phyloP scores from a whole-genome alignment of 2,113 vertebrate genomes.

The Salvelinus alpinus region DNA sequence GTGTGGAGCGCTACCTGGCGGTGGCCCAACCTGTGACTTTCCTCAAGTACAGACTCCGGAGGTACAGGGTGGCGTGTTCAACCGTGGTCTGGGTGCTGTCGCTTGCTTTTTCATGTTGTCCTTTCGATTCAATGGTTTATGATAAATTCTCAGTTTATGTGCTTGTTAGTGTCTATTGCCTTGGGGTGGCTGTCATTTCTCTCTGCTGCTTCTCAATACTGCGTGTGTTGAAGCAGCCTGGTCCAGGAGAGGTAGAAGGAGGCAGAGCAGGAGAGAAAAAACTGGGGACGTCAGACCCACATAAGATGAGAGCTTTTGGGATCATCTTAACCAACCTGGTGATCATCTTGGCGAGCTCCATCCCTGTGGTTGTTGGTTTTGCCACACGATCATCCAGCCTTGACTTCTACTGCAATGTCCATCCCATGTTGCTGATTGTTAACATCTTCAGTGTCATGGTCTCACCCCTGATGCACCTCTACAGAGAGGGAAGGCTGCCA shows the following conservation, averaged over 20 bases:
- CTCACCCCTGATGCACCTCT: not conserved
- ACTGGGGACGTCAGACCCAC: too few relatives aligned
- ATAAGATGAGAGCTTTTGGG: slow-evolving; percentile 12
- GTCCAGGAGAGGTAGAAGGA: not conserved
- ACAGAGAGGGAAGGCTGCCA: not conserved
- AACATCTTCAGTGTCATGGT: not conserved
- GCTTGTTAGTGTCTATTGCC: not conserved
- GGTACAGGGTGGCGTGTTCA: not conserved
- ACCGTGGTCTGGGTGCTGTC: not conserved
- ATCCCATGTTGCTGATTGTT: too few relatives aligned
- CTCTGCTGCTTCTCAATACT: not conserved
- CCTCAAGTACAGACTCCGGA: slow-evolving; percentile 11
- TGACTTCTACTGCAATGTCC: too few relatives aligned
- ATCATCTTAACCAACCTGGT: not conserved
- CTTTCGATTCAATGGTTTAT: not conserved
- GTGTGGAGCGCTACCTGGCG: slow-evolving; percentile 21
- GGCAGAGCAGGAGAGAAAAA: not conserved
- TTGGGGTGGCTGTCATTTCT: not conserved
- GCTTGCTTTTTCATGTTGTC: not conserved
- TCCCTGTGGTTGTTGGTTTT: not conserved
- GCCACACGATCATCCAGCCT: too few relatives aligned
- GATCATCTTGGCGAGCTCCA: not conserved
- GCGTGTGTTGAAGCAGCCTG: not conserved
- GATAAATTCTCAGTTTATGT: not conserved
- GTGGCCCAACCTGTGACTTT: slow-evolving; percentile 16